Base-by-base conservation (phyloP, 2,888 invertebrate species). In the Epistrophe grossulariae region DNA sequence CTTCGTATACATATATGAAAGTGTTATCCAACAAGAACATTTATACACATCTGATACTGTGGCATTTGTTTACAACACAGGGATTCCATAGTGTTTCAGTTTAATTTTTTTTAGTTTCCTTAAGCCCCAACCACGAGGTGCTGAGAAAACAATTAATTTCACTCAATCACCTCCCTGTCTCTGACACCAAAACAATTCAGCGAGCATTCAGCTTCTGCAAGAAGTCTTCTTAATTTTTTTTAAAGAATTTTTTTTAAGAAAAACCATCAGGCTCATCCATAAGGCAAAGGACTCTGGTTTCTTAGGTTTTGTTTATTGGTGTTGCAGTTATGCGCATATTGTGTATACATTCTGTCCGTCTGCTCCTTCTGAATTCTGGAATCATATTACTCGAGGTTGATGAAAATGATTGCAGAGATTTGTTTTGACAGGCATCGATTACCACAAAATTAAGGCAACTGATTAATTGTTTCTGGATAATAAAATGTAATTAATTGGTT, bases 371-470 rank as follows among this genome's bases (percentile, higher is more conserved):
- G 74, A 68, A 60, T 60, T 79, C 45, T 66, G 82, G 87, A 82
- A 79, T 89, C 87, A 82, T 91, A 91, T 92, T 91, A 91, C 91
- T 90, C 88, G 85, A 88, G 88, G 89, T 89, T 91, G 91, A 91
- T 92, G 91, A 91, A 89, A 89, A 92, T 91, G 91, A 91, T 92
- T 90, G 91, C 90, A 90, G 91, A 91, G 91, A 91, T 90, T 91
- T 92, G 91, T 92, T 92, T 92, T 92, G 92, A 92, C 92, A 91
- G 90, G 90, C 89, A 87, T 87, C 87, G 87, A 87, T 87, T 87
- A 87, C 87, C 87, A 87, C 87, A 59, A 79, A 87, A 83, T 87
- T 83, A 87, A 87, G 87, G 79, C 83, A 66, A 43, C 74, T 87
- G 87, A 87, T 87, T 87, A 87, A 87, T 87, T 83, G 78, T 76